Conservation (phyloP, 2,113 vertebrate species). For the Acrocephalus arundinaceus region DNA sequence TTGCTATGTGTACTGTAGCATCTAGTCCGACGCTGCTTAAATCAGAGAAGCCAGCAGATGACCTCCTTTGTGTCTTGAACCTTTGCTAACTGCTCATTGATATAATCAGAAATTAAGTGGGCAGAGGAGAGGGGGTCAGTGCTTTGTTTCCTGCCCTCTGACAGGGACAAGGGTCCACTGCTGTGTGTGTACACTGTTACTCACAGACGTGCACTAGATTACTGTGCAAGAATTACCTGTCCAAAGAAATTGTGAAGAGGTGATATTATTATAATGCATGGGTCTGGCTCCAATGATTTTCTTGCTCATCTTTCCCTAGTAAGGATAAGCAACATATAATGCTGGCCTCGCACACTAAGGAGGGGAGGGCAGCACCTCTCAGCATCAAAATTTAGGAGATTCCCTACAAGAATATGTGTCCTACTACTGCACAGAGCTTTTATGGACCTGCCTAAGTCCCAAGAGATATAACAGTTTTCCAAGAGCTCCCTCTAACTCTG, state of each 20-base stretch:
- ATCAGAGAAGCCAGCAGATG: not conserved
- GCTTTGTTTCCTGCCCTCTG: not conserved
- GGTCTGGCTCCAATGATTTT: not conserved
- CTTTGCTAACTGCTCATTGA: not conserved
- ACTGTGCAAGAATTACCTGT: not conserved
- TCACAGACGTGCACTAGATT: not conserved
- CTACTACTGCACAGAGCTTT: not conserved
- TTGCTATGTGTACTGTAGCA: not conserved
- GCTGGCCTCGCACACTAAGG: not conserved
- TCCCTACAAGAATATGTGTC: not conserved
- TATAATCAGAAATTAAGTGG: not conserved
- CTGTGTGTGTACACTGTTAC: not conserved
- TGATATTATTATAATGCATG: not conserved
- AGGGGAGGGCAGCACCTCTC: not conserved
- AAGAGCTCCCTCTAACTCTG: not conserved
- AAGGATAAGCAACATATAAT: not conserved
- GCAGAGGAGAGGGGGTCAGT: not conserved
- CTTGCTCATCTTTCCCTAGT: not conserved
- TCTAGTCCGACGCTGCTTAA: not conserved
- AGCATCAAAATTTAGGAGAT: not conserved
- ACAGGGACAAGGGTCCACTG: not conserved
- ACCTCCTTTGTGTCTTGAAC: not conserved
- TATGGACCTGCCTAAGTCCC: not conserved
- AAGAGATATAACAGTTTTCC: not conserved
- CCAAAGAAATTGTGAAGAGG: not conserved